A percentile compares a stretch with the other conserved stretches of the same genome.
These are phyloP conservation scores for Caenorhabditis tropicalis DNA, from an alignment of 1,140 invertebrate genomes.

Conservation along the genomic window DNA sequence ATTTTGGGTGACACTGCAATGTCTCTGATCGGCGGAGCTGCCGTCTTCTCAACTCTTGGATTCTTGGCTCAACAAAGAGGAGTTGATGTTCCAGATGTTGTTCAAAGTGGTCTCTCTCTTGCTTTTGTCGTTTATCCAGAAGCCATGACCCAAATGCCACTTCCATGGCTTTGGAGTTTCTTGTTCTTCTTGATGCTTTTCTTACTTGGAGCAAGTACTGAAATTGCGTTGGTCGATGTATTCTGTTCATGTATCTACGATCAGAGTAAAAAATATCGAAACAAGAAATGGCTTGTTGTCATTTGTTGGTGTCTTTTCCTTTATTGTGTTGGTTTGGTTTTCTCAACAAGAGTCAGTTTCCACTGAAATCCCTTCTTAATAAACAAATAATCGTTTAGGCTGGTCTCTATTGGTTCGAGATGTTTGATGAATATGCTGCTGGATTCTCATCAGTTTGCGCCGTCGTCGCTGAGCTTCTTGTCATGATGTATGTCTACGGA, in stretches of 20 bases:
- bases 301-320: conserved; percentile 32
- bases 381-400: background rate
- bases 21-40: conserved; percentile 77
- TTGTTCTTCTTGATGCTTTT: conserved; percentile 73
- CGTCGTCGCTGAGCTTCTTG: background rate
- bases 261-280: conserved; percentile 51
- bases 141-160: conserved; percentile 72
- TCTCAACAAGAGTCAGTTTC: conserved; percentile 53
- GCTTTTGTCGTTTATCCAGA: conserved; percentile 72
- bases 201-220: conserved; percentile 71
- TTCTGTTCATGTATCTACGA: conserved; percentile 58
- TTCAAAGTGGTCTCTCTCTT: conserved; percentile 74
- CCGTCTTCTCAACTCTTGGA: conserved; percentile 78
- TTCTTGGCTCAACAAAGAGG: conserved; percentile 75
- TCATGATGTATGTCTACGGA: conserved; percentile 16
- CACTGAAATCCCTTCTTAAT: background rate
- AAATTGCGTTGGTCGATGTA: conserved; percentile 62
- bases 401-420: conserved; percentile 36
- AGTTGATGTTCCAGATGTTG: conserved; percentile 75
- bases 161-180: conserved; percentile 74
- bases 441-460: conserved; percentile 12
- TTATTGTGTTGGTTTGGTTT: conserved; percentile 52
- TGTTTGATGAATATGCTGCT: conserved; percentile 29
- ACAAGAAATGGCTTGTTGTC: conserved; percentile 48
- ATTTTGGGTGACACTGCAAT: conserved; percentile 78